Conservation (phyloP, 1,140 invertebrate genomes). For the Lethrus apterus region DNA sequence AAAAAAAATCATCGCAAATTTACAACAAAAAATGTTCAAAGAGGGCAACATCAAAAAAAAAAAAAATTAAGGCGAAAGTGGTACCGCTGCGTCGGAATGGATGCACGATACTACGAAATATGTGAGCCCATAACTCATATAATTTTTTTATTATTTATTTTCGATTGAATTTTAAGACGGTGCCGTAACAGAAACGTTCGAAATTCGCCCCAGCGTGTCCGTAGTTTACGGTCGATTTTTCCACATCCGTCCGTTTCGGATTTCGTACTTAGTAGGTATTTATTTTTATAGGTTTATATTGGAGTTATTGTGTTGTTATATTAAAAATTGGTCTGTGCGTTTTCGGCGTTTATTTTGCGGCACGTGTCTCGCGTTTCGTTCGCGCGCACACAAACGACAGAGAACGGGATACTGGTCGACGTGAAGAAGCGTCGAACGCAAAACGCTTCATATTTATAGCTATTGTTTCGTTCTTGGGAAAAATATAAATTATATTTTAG, state of each 20-base stretch:
- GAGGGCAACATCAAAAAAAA: no score
- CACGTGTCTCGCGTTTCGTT: not conserved
- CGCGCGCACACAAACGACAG: not conserved
- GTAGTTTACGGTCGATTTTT: not conserved
- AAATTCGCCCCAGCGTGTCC: not conserved
- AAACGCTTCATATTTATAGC: conserved; percentile 17
- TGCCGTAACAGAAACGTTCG: conserved; percentile 3
- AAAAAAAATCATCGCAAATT: no score
- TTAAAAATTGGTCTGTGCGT: conserved; percentile 19
- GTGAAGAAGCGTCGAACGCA: not conserved
- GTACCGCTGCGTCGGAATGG: no score
- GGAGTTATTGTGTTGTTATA: conserved; percentile 21
- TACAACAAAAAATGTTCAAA: no score
- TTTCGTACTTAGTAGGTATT: conserved; percentile 12
- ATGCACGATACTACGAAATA: conserved; percentile 15
- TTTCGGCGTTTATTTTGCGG: not conserved
- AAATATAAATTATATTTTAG: conserved; percentile 13
- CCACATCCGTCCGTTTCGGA: not conserved
- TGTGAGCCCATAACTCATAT: conserved; percentile 23
- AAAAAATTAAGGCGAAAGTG: no score
- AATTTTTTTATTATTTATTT: conserved; percentile 23
- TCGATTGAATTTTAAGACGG: conserved; percentile 22
- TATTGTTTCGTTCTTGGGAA: conserved; percentile 14
- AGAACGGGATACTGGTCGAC: not conserved
- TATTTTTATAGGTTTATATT: conserved; percentile 22